phyloP scores from a whole-genome alignment of 2,113 vertebrate species.

The Muscicapa adusta region DNA sequence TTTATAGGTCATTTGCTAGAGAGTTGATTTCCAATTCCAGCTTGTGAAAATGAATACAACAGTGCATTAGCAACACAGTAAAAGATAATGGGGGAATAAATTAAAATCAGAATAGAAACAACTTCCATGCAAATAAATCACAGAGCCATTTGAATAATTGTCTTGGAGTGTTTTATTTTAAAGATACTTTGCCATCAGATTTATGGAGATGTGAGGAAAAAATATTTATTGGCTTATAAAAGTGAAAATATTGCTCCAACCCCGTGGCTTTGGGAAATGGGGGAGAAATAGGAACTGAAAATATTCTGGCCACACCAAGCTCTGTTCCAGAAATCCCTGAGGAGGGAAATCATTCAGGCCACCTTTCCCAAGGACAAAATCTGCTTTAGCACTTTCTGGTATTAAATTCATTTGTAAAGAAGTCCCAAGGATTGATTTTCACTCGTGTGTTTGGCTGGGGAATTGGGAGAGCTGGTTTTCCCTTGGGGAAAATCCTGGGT shows the following conservation, averaged over 20 bases:
- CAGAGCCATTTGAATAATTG: neutral
- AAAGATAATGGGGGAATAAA: neutral
- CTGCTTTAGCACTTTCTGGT: neutral
- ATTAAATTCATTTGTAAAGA: neutral
- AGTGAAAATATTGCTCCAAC: constrained; percentile 41
- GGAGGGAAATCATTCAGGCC: neutral
- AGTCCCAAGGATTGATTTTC: neutral
- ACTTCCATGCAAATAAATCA: neutral
- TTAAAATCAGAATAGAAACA: neutral
- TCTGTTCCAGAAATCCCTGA: neutral
- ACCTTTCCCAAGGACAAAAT: neutral
- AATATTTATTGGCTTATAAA: constrained; percentile 5
- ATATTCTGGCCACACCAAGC: neutral
- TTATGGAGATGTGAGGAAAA: neutral
- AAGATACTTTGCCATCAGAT: neutral
- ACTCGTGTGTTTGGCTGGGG: rapidly evolving
- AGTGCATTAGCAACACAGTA: neutral
- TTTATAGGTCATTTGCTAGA: neutral
- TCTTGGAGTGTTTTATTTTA: neutral
- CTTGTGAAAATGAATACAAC: neutral
- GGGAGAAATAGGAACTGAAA: constrained; percentile 61
- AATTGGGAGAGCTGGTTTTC: neutral
- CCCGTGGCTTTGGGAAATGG: constrained; percentile 54
- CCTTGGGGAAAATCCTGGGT: neutral
- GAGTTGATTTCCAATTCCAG: neutral